Percentiles rank a stretch among this genome's conserved stretches.
Conservation (phyloP, 2,797 vertebrate species). For the Sparidentex hasta region DNA sequence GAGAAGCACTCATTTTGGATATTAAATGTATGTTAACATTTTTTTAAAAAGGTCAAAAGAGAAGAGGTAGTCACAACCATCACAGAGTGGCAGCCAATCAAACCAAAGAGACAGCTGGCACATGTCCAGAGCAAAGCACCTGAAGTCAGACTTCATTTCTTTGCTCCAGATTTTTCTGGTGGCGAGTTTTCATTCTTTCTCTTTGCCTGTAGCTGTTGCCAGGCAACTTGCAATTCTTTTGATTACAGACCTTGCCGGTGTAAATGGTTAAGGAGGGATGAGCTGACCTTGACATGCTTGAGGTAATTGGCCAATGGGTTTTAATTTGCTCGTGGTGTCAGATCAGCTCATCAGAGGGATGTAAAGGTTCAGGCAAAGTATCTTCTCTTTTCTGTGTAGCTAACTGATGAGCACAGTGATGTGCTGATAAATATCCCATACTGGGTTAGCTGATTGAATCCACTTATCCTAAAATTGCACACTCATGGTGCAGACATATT, state of each 20-base stretch:
- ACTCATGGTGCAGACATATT: slow-evolving; percentile 1
- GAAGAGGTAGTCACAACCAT: not conserved
- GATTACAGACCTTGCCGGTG: slow-evolving; percentile 16
- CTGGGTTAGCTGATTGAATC: slow-evolving; percentile 3
- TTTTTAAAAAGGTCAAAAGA: not conserved
- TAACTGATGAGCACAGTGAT: not conserved
- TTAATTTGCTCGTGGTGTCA: not conserved
- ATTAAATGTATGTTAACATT: not conserved
- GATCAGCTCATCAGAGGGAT: not conserved
- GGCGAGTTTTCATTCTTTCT: slow-evolving; percentile 6
- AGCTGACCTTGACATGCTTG: not conserved
- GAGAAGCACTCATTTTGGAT: slow-evolving; percentile 2
- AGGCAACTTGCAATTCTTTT: slow-evolving; percentile 63
- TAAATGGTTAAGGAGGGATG: not conserved
- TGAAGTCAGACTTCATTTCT: slow-evolving; percentile 38
- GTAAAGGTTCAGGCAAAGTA: no score
- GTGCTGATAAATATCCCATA: not conserved
- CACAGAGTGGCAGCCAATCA: not conserved
- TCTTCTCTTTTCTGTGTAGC: not conserved
- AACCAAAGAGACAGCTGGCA: not conserved
- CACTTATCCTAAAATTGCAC: slow-evolving; percentile 1
- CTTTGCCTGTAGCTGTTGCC: slow-evolving; percentile 51
- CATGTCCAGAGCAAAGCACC: not conserved
- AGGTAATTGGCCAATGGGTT: not conserved
- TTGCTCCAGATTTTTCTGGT: slow-evolving; percentile 27